phyloP scores from a whole-genome alignment of 2,888 invertebrate species.

The Empis livida region DNA sequence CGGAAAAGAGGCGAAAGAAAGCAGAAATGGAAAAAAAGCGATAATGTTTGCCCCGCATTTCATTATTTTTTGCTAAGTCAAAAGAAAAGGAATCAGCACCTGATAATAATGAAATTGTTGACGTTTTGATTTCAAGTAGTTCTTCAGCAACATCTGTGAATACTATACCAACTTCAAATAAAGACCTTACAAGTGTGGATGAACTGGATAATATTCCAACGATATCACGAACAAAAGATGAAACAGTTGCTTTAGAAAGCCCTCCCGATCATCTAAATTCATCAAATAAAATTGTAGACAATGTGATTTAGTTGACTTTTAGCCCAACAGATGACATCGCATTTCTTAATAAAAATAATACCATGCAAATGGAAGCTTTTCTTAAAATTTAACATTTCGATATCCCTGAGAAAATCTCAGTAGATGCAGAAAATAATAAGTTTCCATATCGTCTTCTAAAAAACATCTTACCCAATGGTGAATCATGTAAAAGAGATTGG shows the following conservation, averaged over 20 bases:
- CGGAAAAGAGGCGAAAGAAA: not conserved
- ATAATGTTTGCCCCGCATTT: not conserved
- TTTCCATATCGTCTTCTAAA: not conserved
- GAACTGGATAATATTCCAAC: not conserved
- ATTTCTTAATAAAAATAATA: not conserved
- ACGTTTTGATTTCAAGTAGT: not conserved
- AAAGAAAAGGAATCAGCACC: not conserved
- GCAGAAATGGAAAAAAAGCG: not conserved
- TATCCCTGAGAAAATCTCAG: not conserved
- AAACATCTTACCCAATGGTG: not conserved
- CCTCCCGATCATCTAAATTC: not conserved
- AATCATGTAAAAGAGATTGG: not conserved
- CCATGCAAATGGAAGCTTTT: not conserved
- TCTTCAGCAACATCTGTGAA: not conserved
- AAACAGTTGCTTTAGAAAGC: no score
- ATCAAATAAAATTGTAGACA: not conserved
- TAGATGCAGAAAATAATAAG: not conserved
- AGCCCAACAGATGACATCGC: not conserved
- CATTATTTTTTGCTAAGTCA: not conserved
- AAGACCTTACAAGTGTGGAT: not conserved
- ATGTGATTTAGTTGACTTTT: not conserved
- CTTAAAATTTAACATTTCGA: constrained; percentile 1
- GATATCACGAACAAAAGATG: not conserved
- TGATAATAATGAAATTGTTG: not conserved
- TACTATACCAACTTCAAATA: not conserved